Conservation (phyloP, 2,797 vertebrate species). For the Hoplostethus mediterraneus region DNA sequence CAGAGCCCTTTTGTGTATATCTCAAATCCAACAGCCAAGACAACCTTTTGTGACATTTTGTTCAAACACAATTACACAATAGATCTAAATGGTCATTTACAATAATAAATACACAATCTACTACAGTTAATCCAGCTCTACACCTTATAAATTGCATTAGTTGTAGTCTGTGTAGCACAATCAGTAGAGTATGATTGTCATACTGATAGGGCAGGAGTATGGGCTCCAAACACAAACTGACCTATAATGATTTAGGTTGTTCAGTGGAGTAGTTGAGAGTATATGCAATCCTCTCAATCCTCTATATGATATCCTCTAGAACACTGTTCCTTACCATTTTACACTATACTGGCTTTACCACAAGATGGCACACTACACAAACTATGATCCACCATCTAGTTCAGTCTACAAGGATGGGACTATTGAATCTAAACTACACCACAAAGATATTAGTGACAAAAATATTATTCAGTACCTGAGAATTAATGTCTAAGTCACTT, state of each 20-base stretch:
- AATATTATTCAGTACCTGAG: neutral
- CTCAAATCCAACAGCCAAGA: neutral
- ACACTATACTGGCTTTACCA: slow-evolving; percentile 7
- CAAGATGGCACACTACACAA: slow-evolving; percentile 15
- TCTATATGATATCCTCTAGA: neutral
- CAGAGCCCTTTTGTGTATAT: neutral
- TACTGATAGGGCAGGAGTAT: neutral
- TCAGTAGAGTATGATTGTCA: neutral
- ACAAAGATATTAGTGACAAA: too few relatives aligned
- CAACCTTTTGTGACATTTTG: neutral
- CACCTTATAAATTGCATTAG: neutral
- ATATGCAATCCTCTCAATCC: too few relatives aligned
- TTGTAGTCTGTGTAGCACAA: too few relatives aligned
- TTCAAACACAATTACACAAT: neutral
- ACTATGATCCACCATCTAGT: neutral
- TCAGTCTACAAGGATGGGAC: neutral
- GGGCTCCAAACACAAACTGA: neutral
- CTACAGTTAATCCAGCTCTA: neutral
- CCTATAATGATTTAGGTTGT: too few relatives aligned
- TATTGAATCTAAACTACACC: neutral
- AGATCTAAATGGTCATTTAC: too few relatives aligned
- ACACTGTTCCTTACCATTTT: neutral
- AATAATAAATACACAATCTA: too few relatives aligned
- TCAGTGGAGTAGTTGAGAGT: too few relatives aligned
- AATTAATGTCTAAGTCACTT: neutral